phyloP scores from a whole-genome alignment of 2,113 vertebrate species.

The Mormyrus lacerda region DNA sequence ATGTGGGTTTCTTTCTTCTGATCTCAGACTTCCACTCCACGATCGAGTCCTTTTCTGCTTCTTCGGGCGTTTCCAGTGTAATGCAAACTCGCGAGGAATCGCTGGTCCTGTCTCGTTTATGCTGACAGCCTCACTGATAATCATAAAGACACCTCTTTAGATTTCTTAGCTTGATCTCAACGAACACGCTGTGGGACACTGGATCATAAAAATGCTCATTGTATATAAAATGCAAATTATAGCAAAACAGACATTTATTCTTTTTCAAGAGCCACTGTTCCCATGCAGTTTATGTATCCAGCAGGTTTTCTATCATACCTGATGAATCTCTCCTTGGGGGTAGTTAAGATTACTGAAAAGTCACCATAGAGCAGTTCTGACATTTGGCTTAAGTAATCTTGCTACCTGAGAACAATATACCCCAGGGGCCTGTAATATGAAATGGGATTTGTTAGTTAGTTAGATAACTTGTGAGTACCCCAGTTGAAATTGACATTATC shows the following conservation, averaged over 20 bases:
- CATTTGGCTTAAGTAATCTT: neutral
- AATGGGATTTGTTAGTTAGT: neutral
- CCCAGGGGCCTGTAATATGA: neutral
- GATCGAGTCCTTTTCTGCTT: neutral
- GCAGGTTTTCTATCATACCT: neutral
- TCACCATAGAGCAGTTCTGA: neutral
- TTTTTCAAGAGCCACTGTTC: neutral
- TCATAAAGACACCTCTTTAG: neutral
- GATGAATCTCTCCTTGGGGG: neutral
- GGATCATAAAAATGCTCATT: neutral
- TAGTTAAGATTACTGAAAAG: neutral
- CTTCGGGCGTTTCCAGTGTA: neutral
- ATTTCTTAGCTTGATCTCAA: neutral
- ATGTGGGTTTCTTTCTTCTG: neutral
- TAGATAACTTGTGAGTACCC: neutral
- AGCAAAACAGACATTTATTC: neutral
- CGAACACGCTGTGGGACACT: neutral
- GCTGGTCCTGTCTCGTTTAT: neutral
- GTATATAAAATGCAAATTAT: no score
- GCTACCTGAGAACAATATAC: neutral
- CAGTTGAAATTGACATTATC: neutral
- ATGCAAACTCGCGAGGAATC: neutral
- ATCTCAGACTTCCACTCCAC: neutral
- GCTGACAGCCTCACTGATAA: neutral
- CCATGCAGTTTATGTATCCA: neutral